Conservation (phyloP, 1,140 invertebrate genomes). For the Linepithema humile region DNA sequence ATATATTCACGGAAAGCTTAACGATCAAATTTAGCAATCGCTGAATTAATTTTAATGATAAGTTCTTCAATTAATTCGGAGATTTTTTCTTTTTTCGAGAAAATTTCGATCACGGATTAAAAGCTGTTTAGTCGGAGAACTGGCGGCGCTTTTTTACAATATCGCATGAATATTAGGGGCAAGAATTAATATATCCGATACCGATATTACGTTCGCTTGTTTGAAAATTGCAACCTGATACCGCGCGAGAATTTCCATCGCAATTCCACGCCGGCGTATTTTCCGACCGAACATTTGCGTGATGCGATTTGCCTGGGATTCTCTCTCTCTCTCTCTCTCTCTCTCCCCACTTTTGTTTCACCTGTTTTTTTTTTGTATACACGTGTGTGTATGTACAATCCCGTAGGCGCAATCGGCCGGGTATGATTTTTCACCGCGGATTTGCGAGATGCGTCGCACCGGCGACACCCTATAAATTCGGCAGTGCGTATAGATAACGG, state of each 20-base stretch:
- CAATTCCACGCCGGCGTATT: neutral
- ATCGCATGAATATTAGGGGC: neutral
- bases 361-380: neutral
- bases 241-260: neutral
- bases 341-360: neutral
- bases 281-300: constrained; percentile 32
- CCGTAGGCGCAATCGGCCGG: constrained; percentile 21
- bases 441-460: constrained; percentile 41
- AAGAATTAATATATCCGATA: constrained; percentile 10
- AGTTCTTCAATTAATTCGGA: neutral
- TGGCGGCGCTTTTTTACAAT: neutral
- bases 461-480: constrained; percentile 49
- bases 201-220: neutral
- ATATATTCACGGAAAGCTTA: neutral
- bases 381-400: no score
- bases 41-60: neutral
- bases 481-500: constrained; percentile 42
- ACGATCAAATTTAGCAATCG: neutral
- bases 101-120: neutral
- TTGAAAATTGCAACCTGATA: constrained; percentile 20
- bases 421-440: constrained; percentile 53
- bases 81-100: neutral
- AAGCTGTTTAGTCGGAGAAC: neutral
- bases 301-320: constrained; percentile 17
- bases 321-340: neutral